Base-by-base conservation (phyloP, 2,888 invertebrate species). In the Drosophila neotestacea region DNA sequence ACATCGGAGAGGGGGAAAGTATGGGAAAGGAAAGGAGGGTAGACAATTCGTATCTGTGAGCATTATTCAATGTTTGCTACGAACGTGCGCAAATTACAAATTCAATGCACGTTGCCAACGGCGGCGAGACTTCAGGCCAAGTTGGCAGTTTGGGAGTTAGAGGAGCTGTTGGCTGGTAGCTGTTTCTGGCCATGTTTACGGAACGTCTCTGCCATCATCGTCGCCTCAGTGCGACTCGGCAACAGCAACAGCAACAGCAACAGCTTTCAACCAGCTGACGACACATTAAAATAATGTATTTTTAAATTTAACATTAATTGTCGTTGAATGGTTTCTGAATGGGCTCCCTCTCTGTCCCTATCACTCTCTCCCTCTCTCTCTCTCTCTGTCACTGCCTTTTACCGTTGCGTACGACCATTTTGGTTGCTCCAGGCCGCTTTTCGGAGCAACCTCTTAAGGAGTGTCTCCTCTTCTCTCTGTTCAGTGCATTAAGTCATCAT, bases 21-120 rank as follows among this genome's bases (percentile, higher is more conserved):
- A 32, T 32, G 9, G 2, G 9, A 32, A 9, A 32, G 34, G 5
- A 6, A 30, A 27, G 27, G 11, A n/a, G 7, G 44, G 50, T 38
- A 52, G 68, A 73, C 56, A 77, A 73, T 88, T 66, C 63, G 67
- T 81, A 86, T 88, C 77, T 85, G 77, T 84, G 87, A 81, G 85
- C 87, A 86, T 86, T 86, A 82, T 86, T 86, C 89, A 86, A 85
- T 86, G 86, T 89, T 88, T 88, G 84, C 79, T 72, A 61, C 63
- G 82, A 82, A 90, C 90, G 87, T 89, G 90, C 75, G 77, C 73
- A 87, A 90, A 90, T 90, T 90, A 85, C 73, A 88, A 88, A 89
- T 89, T 89, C 90, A 78, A 79, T 73, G 81, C 89, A 90, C 90
- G 90, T 88, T 71, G 63, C 66, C 77, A 70, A 68, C 69, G 77